A percentile compares a stretch with the other conserved stretches of the same genome.
Conservation (phyloP, 2,888 invertebrate species). For the Cyrtodaria siliqua region DNA sequence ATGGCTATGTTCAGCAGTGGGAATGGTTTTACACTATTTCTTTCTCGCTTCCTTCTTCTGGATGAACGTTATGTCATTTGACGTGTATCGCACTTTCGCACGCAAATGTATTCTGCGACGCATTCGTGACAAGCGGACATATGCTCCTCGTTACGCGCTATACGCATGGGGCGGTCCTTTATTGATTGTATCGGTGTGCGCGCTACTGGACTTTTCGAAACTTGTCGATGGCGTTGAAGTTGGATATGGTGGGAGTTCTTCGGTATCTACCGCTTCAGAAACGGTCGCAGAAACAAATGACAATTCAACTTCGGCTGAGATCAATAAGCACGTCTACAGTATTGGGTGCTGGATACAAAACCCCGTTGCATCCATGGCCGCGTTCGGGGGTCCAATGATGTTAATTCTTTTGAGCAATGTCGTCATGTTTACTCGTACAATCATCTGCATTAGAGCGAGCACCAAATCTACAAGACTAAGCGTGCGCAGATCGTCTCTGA, state of each 20-base stretch:
- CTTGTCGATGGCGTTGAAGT: slow-evolving; percentile 64
- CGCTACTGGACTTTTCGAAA: slow-evolving; percentile 79
- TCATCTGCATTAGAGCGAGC: slow-evolving; percentile 75
- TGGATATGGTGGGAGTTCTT: slow-evolving; percentile 69
- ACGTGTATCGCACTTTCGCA: slow-evolving; percentile 85
- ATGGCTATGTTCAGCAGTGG: slow-evolving; percentile 87
- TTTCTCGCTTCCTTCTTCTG: slow-evolving; percentile 90
- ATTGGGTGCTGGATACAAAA: slow-evolving; percentile 80
- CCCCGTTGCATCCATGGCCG: slow-evolving; percentile 75
- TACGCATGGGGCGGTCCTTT: slow-evolving; percentile 90
- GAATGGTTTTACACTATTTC: slow-evolving; percentile 89
- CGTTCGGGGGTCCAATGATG: slow-evolving; percentile 79
- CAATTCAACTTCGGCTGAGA: not conserved
- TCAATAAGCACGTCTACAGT: slow-evolving; percentile 31
- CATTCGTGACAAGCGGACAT: slow-evolving; percentile 71
- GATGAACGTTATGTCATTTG: slow-evolving; percentile 90
- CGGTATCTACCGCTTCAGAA: not conserved
- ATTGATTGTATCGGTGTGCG: slow-evolving; percentile 85
- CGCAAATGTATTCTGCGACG: slow-evolving; percentile 84
- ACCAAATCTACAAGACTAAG: slow-evolving; percentile 65
- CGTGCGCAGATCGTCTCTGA: slow-evolving; percentile 67
- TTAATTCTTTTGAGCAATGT: slow-evolving; percentile 74
- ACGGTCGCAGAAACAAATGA: not conserved
- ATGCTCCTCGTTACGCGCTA: slow-evolving; percentile 86
- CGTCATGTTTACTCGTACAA: slow-evolving; percentile 76